Evolutionary conservation across 2,888 invertebrate species (phyloP).

Genomic region (Odiellus spinosus): DNA sequence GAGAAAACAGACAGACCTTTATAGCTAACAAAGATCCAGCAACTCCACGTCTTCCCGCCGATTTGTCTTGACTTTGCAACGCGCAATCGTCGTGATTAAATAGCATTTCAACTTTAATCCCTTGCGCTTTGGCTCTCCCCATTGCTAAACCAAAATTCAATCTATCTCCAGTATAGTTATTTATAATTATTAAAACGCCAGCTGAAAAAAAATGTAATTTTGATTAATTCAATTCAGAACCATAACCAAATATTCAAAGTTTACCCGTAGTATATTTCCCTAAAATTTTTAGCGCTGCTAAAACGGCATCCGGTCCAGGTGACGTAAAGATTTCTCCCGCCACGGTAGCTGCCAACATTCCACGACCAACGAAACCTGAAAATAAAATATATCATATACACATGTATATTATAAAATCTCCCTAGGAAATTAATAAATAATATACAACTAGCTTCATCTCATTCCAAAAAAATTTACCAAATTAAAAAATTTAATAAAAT

Average conservation of each 20-base stretch:
- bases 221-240: not conserved
- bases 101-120: constrained; percentile 40
- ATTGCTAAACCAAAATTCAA: constrained; percentile 66
- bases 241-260: not conserved
- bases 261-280: constrained; percentile 1
- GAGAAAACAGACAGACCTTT: no score
- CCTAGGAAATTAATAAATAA: no score
- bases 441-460: no score
- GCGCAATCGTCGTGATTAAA: constrained; percentile 56
- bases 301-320: constrained; percentile 50
- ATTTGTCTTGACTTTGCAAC: constrained; percentile 31
- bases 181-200: constrained; percentile 54
- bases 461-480: no score
- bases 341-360: constrained; percentile 61
- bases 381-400: no score
- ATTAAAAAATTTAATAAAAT: no score
- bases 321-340: constrained; percentile 59
- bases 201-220: constrained; percentile 15
- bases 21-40: constrained; percentile 39
- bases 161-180: constrained; percentile 61
- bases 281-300: constrained; percentile 39
- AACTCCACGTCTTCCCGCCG: constrained; percentile 45
- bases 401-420: no score
- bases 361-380: constrained; percentile 56
- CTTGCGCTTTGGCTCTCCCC: constrained; percentile 48